A percentile compares a stretch with the other conserved stretches of the same genome.
These are phyloP conservation scores for Tillus elongatus DNA, from an alignment of 2,888 invertebrate genomes.

Conservation along the genomic window DNA sequence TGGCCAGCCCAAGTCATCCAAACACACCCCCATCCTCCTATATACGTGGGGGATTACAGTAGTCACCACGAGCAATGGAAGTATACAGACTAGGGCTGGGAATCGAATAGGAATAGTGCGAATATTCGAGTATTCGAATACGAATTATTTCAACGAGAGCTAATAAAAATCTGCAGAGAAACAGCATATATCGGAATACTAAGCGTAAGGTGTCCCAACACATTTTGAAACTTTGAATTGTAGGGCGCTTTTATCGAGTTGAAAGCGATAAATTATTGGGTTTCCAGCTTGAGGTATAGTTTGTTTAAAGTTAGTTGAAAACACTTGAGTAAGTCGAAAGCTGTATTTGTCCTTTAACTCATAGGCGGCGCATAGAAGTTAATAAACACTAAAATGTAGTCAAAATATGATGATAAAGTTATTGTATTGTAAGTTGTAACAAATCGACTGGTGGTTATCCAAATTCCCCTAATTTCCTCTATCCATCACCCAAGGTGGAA, in stretches of 20 bases:
- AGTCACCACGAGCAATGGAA: constrained; percentile 19
- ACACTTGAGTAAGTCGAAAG: background rate
- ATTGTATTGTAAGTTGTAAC: no score
- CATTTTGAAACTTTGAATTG: no score
- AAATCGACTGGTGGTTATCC: constrained; percentile 11
- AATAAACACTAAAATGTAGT: no score
- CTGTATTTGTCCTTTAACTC: background rate
- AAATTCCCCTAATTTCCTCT: constrained; percentile 14
- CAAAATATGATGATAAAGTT: no score
- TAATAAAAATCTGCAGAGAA: no score
- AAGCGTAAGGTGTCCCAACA: no score
- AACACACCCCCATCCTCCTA: constrained; percentile 14
- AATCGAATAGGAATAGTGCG: constrained; percentile 16
- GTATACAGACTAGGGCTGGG: constrained; percentile 9
- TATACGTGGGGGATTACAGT: constrained; percentile 19
- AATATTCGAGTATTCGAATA: background rate
- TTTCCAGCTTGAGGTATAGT: no score
- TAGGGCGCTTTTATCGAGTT: no score
- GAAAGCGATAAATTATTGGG: no score
- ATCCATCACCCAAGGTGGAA: constrained; percentile 16
- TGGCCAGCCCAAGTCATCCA: constrained; percentile 18
- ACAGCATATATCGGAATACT: no score
- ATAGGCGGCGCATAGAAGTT: background rate
- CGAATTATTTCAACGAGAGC: no score
- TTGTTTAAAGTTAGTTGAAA: no score